Base-by-base conservation (phyloP, 2,888 invertebrate species). In the Aporophyla lueneburgensis region DNA sequence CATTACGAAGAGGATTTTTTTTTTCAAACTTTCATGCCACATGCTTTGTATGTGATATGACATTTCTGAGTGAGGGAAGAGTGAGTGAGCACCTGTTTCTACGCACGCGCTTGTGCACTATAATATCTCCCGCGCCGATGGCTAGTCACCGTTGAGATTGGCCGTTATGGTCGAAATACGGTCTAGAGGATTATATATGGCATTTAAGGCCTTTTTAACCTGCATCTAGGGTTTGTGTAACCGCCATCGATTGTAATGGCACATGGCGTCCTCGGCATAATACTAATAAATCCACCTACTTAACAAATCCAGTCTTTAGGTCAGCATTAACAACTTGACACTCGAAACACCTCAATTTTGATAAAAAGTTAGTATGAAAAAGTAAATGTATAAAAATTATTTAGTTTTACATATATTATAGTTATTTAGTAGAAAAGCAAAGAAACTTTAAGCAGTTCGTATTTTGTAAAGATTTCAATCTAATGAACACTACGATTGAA, bases 301-400 rank as follows among this genome's bases (percentile, higher is more conserved):
- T 86, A 89, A 91, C 84, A 90, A 89, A 89, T 87, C 86, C 88
- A 90, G 90, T 91, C 89, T 90, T 91, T 79, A 69, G 56, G 46
- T 77, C 66, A 80, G 71, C 62, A 66, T 76, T 79, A 78, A 33
- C 33, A 85, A 84, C 65, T 85, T 78, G 71, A 81, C 85, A 83
- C 69, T 54, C 73, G 33, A 86, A 76, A 68, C 21, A 71, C 14
- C 33, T 66, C 27, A 63, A 84, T 62, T 54, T 67, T 59, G n/a
- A 62, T 69, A 66, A 66, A 72, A 62, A 51, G 24, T 67, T 56
- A 46, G 51, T 77, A 69, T 7, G 14, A 61, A 66, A 67, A 66
- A 76, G 24, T 83, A 53, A 67, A 66, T 54, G 0, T 16, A 53
- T 33, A 65, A 49, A 51, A 56, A 27, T n/a, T 40, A 51, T n/a